These are phyloP conservation scores for Clinocottus analis DNA, from an alignment of 2,113 vertebrate species.

Conservation along the genomic window DNA sequence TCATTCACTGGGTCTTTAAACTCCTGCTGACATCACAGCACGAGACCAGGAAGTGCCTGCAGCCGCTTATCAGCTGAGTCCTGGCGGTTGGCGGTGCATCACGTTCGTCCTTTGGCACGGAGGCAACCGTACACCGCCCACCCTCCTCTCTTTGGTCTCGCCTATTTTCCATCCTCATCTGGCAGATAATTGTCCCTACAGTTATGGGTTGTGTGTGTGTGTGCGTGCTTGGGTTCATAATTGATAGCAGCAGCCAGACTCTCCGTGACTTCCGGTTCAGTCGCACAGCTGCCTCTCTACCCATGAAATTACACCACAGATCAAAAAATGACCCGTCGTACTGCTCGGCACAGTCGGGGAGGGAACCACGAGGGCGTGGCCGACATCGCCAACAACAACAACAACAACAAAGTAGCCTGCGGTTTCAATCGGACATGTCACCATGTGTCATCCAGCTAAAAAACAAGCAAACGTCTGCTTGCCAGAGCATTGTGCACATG, in stretches of 20 bases:
- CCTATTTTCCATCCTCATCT: constrained; percentile 71
- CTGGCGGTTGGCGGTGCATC: constrained; percentile 62
- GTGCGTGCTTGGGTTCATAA: constrained; percentile 51
- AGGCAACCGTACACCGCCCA: constrained; percentile 39
- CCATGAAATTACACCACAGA: no score
- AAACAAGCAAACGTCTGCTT: constrained; percentile 5
- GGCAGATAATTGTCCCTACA: constrained; percentile 73
- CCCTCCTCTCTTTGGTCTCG: constrained; percentile 59
- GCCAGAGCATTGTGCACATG: not conserved
- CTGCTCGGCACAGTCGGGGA: not conserved
- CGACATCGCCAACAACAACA: not conserved
- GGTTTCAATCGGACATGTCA: not conserved
- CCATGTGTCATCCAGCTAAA: not conserved
- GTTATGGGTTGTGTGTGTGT: constrained; percentile 51
- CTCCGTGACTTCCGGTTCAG: constrained; percentile 61
- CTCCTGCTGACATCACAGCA: not conserved
- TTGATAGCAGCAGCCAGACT: constrained; percentile 63
- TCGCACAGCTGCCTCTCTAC: constrained; percentile 6
- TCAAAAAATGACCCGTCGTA: not conserved
- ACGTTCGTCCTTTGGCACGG: constrained; percentile 60
- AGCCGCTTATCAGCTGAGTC: constrained; percentile 68
- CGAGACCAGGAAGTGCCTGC: constrained; percentile 59
- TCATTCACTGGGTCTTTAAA: not conserved
- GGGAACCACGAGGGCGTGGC: no score
- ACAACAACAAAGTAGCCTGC: not conserved